phyloP scores from a whole-genome alignment of 2,888 invertebrate species.

The Chrysotoxum bicinctum region DNA sequence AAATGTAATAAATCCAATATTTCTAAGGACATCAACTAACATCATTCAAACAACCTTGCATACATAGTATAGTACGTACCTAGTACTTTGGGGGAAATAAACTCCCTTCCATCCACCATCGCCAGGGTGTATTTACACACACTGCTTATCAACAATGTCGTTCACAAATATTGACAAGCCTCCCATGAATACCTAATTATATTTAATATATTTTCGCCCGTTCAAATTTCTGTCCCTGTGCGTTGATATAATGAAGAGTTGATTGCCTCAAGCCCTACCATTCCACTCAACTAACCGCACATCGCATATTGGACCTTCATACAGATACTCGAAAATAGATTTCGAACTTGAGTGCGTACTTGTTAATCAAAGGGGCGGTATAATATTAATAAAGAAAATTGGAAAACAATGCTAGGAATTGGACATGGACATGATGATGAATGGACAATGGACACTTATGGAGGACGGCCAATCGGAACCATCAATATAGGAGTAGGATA shows the following conservation, averaged over 20 bases:
- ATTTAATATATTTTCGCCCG: conserved; percentile 7
- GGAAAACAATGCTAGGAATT: conserved; percentile 28
- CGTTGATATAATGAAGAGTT: background rate
- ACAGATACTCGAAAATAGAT: conserved; percentile 31
- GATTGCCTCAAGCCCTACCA: background rate
- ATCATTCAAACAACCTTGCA: background rate
- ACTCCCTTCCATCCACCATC: background rate
- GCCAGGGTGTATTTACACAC: background rate
- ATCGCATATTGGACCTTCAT: background rate
- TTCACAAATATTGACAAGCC: conserved; percentile 54
- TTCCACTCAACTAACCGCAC: background rate
- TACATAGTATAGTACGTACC: background rate
- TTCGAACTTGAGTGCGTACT: conserved; percentile 21
- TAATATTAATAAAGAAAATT: conserved; percentile 46
- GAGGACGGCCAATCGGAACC: conserved; percentile 21
- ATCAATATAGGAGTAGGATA: background rate
- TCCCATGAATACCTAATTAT: conserved; percentile 52
- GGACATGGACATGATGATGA: conserved; percentile 7
- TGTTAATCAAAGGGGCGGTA: conserved; percentile 39
- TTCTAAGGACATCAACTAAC: conserved; percentile 2
- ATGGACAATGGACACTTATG: conserved; percentile 21
- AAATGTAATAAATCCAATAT: background rate
- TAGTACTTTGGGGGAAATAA: background rate
- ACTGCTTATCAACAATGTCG: conserved; percentile 30
- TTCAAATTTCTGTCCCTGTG: background rate